phyloP scores from a whole-genome alignment of 2,888 invertebrate species.

The Augiades crinisus region DNA sequence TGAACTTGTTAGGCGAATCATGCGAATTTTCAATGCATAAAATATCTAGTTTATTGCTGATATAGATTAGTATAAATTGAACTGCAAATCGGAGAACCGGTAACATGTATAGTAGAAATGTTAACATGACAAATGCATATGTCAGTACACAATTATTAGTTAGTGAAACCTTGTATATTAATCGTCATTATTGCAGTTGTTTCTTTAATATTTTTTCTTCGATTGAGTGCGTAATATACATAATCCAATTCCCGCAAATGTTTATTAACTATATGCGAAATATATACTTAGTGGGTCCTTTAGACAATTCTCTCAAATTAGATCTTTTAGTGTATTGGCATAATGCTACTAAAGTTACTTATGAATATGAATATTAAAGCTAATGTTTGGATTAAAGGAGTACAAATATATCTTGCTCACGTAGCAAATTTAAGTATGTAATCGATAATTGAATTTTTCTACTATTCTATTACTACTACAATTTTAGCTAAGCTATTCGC shows the following conservation, averaged over 20 bases:
- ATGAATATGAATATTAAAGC: slow-evolving; percentile 48
- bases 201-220: slow-evolving; percentile 21
- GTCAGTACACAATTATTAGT: slow-evolving; percentile 40
- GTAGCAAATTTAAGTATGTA: slow-evolving; percentile 63
- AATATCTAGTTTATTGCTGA: slow-evolving; percentile 40
- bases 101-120: slow-evolving; percentile 39
- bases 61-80: slow-evolving; percentile 44
- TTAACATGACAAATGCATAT: slow-evolving; percentile 54
- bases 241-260: background rate
- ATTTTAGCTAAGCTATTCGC: too few relatives aligned
- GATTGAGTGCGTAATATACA: slow-evolving; percentile 1
- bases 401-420: slow-evolving; percentile 76
- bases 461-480: slow-evolving; percentile 22
- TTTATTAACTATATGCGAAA: background rate
- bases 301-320: slow-evolving; percentile 57
- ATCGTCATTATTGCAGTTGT: slow-evolving; percentile 16
- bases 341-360: slow-evolving; percentile 46
- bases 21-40: slow-evolving; percentile 64
- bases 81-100: slow-evolving; percentile 44
- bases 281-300: slow-evolving; percentile 51
- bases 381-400: slow-evolving; percentile 47
- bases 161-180: slow-evolving; percentile 11
- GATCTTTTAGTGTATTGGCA: slow-evolving; percentile 53
- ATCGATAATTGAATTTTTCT: slow-evolving; percentile 46
- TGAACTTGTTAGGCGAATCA: slow-evolving; percentile 66